These are phyloP conservation scores for Sphenopsis melanotis DNA, from an alignment of 2,797 vertebrate genomes.

Conservation along the genomic window DNA sequence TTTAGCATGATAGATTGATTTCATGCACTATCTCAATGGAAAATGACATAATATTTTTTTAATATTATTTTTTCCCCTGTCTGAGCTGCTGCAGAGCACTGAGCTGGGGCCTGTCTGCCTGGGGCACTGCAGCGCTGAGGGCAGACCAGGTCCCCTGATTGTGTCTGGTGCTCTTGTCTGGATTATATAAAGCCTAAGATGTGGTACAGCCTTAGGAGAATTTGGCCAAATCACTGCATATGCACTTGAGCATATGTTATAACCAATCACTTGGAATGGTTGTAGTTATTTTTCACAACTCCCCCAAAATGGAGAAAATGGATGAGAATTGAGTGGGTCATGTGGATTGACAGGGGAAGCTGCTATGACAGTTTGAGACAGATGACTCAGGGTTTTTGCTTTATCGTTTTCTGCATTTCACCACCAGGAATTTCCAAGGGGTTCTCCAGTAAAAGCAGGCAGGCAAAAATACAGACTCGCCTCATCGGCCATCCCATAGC, in stretches of 20 bases:
- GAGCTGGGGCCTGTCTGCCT: not conserved
- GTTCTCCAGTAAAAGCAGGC: not conserved
- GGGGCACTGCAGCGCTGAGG: not conserved
- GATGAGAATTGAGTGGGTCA: conserved; percentile 13
- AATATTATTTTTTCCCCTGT: not conserved
- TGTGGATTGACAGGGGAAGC: conserved; percentile 9
- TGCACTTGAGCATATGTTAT: not conserved
- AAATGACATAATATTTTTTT: not conserved
- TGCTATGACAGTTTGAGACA: conserved; percentile 23
- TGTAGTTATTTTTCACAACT: conserved; percentile 37
- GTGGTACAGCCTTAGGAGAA: not conserved
- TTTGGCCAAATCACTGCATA: not conserved
- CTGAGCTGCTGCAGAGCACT: not conserved
- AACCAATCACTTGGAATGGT: not conserved
- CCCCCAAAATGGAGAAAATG: conserved; percentile 16
- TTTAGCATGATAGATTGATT: conserved; percentile 39
- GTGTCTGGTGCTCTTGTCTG: not conserved
- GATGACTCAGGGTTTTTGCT: conserved; percentile 17
- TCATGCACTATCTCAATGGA: not conserved
- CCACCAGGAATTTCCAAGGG: not conserved
- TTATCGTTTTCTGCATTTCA: not conserved
- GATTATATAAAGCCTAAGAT: not conserved
- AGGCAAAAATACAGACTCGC: not conserved
- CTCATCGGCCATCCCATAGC: not conserved
- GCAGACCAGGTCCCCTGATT: not conserved